phyloP scores from a whole-genome alignment of 2,888 invertebrate species.

The Thumatha senex region DNA sequence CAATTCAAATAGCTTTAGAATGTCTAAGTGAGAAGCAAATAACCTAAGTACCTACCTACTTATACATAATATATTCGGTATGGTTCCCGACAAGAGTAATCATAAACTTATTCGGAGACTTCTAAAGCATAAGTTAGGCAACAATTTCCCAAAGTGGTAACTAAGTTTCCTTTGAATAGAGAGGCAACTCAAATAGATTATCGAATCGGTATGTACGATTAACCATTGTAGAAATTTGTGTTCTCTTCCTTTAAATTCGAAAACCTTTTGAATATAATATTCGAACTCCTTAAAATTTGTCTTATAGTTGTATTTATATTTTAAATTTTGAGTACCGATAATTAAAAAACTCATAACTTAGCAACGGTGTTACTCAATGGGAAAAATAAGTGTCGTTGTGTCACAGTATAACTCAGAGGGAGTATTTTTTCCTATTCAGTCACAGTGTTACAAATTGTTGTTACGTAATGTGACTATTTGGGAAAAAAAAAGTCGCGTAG shows the following conservation, averaged over 20 bases:
- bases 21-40: slow-evolving; percentile 27
- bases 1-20: slow-evolving; percentile 28
- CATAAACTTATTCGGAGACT: slow-evolving; percentile 51
- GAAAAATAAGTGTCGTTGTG: too few species aligned
- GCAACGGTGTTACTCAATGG: too few species aligned
- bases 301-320: background rate
- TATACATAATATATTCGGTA: slow-evolving; percentile 3
- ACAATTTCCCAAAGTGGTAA: slow-evolving; percentile 57
- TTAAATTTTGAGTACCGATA: background rate
- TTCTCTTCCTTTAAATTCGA: slow-evolving; percentile 23
- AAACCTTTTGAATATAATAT: slow-evolving; percentile 6
- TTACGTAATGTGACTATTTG: too few species aligned
- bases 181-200: slow-evolving; percentile 52
- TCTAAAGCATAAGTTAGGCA: slow-evolving; percentile 43
- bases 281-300: background rate
- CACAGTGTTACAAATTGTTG: too few species aligned
- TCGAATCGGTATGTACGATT: slow-evolving; percentile 40
- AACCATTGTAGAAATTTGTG: slow-evolving; percentile 27
- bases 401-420: too few species aligned
- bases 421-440: too few species aligned
- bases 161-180: slow-evolving; percentile 54
- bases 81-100: slow-evolving; percentile 46
- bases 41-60: slow-evolving; percentile 15
- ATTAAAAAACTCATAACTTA: too few species aligned
- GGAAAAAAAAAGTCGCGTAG: too few species aligned